Conservation (phyloP, 2,888 invertebrate genomes). For the Agrotis puta region DNA sequence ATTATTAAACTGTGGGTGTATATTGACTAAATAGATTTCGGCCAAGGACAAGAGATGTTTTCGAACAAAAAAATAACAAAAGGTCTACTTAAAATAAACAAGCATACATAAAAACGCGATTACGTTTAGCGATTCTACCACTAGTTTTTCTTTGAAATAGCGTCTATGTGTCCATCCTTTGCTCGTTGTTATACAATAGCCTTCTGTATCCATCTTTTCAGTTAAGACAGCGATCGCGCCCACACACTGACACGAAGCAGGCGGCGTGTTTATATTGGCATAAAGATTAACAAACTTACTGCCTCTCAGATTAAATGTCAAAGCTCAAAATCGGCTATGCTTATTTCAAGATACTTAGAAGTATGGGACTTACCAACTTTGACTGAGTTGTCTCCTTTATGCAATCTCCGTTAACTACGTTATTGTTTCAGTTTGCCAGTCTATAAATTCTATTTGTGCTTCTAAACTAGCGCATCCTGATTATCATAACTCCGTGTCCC, state of each 20-base stretch:
- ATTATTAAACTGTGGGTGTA: slow-evolving; percentile 27
- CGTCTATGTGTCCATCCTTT: neutral
- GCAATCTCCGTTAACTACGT: too few relatives aligned
- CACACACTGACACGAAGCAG: slow-evolving; percentile 2
- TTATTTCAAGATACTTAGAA: neutral
- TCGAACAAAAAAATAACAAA: neutral
- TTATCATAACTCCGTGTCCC: slow-evolving; percentile 43
- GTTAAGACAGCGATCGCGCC: slow-evolving; percentile 5
- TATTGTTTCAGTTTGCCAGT: neutral
- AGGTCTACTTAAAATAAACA: neutral
- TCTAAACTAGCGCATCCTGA: slow-evolving; percentile 41
- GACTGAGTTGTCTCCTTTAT: neutral
- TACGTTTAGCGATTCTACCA: neutral
- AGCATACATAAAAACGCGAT: neutral
- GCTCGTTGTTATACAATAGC: neutral
- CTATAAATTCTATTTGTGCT: neutral
- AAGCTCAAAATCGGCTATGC: neutral
- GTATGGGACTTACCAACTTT: neutral
- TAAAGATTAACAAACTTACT: slow-evolving; percentile 12
- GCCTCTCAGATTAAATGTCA: slow-evolving; percentile 22
- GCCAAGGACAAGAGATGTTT: slow-evolving; percentile 9
- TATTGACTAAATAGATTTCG: slow-evolving; percentile 25
- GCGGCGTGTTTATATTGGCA: slow-evolving; percentile 22
- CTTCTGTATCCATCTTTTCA: slow-evolving; percentile 1
- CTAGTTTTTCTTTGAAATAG: neutral